These are phyloP conservation scores for Symphodus melops DNA, from an alignment of 2,113 vertebrate genomes.

Conservation along the genomic window DNA sequence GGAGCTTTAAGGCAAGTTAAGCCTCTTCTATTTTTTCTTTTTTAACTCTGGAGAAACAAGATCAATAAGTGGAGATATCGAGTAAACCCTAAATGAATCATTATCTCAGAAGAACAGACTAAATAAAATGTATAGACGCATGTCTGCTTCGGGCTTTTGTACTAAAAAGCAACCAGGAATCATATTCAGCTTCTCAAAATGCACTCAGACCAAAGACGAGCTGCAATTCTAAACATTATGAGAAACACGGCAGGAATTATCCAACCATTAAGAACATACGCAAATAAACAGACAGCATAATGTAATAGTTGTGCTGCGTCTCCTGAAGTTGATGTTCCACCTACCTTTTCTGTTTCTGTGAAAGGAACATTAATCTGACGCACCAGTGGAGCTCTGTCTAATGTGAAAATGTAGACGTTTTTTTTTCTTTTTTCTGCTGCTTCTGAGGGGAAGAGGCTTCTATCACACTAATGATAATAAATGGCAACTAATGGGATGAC, in stretches of 20 bases:
- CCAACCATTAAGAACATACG: constrained; percentile 57
- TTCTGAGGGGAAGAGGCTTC: constrained; percentile 92
- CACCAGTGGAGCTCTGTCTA: constrained; percentile 77
- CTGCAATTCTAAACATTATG: constrained; percentile 36
- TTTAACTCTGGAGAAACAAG: neutral
- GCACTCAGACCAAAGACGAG: constrained; percentile 27
- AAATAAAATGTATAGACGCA: neutral
- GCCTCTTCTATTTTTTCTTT: neutral
- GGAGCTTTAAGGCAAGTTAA: too few relatives aligned
- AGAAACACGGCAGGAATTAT: constrained; percentile 40
- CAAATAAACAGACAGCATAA: constrained; percentile 70
- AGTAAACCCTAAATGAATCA: too few relatives aligned
- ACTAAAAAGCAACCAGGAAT: constrained; percentile 32
- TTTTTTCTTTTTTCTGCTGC: constrained; percentile 68
- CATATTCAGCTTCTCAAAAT: constrained; percentile 52
- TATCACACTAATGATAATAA: constrained; percentile 98
- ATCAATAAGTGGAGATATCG: too few relatives aligned
- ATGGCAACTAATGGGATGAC: constrained; percentile 99
- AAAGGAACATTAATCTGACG: constrained; percentile 79
- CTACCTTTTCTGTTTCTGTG: constrained; percentile 74
- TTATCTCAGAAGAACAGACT: neutral
- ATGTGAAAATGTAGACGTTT: constrained; percentile 71
- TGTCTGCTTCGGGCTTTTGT: neutral
- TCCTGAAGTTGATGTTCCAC: constrained; percentile 71
- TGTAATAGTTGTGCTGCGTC: constrained; percentile 63